phyloP scores from a whole-genome alignment of 23 tunicate genomes.

The Phallusia fumigata region DNA sequence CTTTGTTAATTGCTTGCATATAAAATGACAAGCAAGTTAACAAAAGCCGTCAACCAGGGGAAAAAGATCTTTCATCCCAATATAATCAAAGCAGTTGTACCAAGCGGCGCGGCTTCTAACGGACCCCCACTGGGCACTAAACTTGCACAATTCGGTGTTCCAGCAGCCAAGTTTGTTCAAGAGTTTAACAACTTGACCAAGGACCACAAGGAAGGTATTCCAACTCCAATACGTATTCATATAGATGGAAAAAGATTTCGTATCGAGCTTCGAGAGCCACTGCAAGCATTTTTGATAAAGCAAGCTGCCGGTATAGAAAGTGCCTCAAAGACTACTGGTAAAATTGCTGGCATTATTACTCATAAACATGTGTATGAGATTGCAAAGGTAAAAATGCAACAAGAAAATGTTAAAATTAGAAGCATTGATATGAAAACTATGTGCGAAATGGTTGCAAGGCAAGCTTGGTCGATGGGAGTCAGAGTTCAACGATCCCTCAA shows the following conservation, averaged over 20 bases:
- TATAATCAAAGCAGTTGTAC: slow-evolving; percentile 42
- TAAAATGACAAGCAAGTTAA: slow-evolving; percentile 25
- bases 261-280: slow-evolving; percentile 62
- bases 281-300: slow-evolving; percentile 36
- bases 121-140: slow-evolving; percentile 85
- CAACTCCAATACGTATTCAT: slow-evolving; percentile 58
- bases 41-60: slow-evolving; percentile 52
- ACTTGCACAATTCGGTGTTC: slow-evolving; percentile 69
- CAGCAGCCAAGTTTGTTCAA: slow-evolving; percentile 81
- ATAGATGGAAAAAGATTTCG: slow-evolving; percentile 82
- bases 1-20: not conserved
- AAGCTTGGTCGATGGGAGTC: slow-evolving; percentile 44
- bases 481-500: slow-evolving; percentile 54
- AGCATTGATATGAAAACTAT: slow-evolving; percentile 47
- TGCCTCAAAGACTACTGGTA: slow-evolving; percentile 22
- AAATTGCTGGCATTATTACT: slow-evolving; percentile 57
- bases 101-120: slow-evolving; percentile 55
- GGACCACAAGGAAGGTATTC: slow-evolving; percentile 64
- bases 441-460: slow-evolving; percentile 47
- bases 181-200: slow-evolving; percentile 77
- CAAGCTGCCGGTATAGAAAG: slow-evolving; percentile 88
- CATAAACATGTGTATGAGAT: slow-evolving; percentile 90
- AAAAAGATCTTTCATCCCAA: slow-evolving; percentile 62
- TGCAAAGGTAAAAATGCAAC: slow-evolving; percentile 72
- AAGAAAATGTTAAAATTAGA: slow-evolving; percentile 69